A percentile compares a stretch with the other conserved stretches of the same genome.
phyloP scores from a whole-genome alignment of 2,888 invertebrate species.

The Xestia xanthographa region DNA sequence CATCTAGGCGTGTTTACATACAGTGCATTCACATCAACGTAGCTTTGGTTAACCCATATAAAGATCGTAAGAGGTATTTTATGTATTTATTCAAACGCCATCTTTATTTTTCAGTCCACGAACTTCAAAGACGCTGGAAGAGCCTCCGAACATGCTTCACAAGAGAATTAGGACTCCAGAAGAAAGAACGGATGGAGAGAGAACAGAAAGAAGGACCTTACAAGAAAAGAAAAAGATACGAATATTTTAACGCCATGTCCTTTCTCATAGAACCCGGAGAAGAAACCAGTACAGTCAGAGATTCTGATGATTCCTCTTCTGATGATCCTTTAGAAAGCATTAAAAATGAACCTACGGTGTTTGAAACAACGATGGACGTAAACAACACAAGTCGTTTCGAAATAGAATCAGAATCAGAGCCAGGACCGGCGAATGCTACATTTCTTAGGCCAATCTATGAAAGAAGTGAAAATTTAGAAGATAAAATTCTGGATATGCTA shows the following conservation, averaged over 20 bases:
- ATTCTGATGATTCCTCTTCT: conserved; percentile 60
- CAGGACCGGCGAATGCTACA: conserved; percentile 15
- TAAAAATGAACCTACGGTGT: conserved; percentile 65
- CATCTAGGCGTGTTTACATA: conserved; percentile 3
- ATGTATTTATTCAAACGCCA: conserved; percentile 45
- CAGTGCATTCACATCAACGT: not conserved
- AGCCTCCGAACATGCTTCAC: conserved; percentile 80
- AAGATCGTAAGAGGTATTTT: conserved; percentile 23
- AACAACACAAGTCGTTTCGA: conserved; percentile 43
- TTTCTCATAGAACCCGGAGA: conserved; percentile 71
- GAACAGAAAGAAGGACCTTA: conserved; percentile 64
- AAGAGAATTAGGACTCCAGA: conserved; percentile 75
- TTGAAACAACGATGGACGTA: conserved; percentile 38
- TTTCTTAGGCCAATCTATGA: conserved; percentile 64
- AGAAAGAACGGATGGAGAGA: conserved; percentile 70
- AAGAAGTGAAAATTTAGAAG: conserved; percentile 67
- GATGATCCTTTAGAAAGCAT: conserved; percentile 70
- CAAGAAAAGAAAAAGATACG: conserved; percentile 76
- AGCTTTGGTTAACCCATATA: not conserved
- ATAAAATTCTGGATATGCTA: conserved; percentile 73
- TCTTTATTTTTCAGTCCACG: conserved; percentile 71
- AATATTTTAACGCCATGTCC: conserved; percentile 73
- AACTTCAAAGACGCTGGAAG: conserved; percentile 80
- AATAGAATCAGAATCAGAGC: conserved; percentile 44
- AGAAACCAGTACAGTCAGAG: conserved; percentile 48